phyloP scores from a whole-genome alignment of 2,797 vertebrate species.

The Chelonia mydas region DNA sequence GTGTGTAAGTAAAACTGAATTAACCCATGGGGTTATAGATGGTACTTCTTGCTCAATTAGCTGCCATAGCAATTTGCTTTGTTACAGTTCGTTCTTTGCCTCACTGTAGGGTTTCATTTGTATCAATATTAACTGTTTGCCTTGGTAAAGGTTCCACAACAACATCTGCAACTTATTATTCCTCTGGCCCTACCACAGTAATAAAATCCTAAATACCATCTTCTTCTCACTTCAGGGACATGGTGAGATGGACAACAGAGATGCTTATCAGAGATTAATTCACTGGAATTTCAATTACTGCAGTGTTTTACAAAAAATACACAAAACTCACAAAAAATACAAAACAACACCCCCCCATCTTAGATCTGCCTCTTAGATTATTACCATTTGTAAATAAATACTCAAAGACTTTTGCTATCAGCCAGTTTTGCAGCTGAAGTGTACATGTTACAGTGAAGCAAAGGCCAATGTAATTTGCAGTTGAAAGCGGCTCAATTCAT shows the following conservation, averaged over 20 bases:
- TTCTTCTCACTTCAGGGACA: background rate
- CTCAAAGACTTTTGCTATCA: background rate
- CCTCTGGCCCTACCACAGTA: background rate
- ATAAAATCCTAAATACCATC: background rate
- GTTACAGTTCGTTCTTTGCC: background rate
- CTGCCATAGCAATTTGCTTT: background rate
- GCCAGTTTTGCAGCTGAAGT: background rate
- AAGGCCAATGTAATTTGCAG: background rate
- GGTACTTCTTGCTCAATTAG: background rate
- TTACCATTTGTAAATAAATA: background rate
- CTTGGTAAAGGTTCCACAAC: background rate
- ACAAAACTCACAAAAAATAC: background rate
- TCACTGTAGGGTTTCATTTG: background rate
- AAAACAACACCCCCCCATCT: background rate
- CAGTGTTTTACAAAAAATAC: background rate
- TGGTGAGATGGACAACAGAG: background rate
- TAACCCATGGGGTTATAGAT: background rate
- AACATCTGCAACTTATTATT: background rate
- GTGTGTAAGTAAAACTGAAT: background rate
- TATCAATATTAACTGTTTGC: background rate
- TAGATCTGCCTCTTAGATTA: background rate
- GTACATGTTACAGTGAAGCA: accelerated
- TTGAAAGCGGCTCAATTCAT: background rate
- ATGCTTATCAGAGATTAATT: background rate
- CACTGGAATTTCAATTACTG: background rate